Evolutionary conservation across 1,140 invertebrate genomes (phyloP), one percentile per base, ranked within the genome.

Genomic region (Euura saliciscinereae): DNA sequence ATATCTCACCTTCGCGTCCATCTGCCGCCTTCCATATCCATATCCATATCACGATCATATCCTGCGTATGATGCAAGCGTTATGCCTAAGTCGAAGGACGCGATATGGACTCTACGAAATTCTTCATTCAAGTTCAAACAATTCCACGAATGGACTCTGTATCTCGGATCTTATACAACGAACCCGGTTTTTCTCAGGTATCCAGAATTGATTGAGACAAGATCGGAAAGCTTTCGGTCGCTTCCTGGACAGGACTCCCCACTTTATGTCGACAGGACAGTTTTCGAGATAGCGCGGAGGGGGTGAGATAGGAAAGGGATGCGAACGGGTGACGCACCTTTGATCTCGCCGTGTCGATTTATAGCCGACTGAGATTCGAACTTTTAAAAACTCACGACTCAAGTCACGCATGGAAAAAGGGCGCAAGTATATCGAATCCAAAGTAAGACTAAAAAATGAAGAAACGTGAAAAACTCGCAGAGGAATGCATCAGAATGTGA

Each of bases 221-320:
- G 76, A 78, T 82, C 73, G 77, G 74, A 76, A 78, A 78, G 77
- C 77, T 81, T 83, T 75, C 78, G 75, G 77, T 79, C 78, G 77
- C 77, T 81, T 83, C 76, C 78, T 80, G 75, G 78, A 84, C 79
- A 83, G 71, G 74, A 82, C 78, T 84, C 77, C 76, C 77, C 78
- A 82, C 82, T 84, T 82, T 82, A 79, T 77, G 77, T 76, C 70
- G 77, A 77, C 83, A 83, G 80, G 78, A 80, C 79, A 74, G 76
- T 76, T 75, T 28, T 70, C 69, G 71, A 72, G 46, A 72, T 45
- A 70, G 7, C 28, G 45, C 65, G 28, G 8, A 28, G 42, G 42
- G 44, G 66, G 5, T 68, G 65, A 68, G 44, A 70, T 66, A 68
- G 65, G 28, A 72, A 72, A 72, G 43, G 44, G 66, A 72, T 72